Percentiles rank a stretch among this genome's conserved stretches.
Evolutionary conservation across 2,797 vertebrate species (phyloP).

Genomic region (Hapalemur alaotrensis): DNA sequence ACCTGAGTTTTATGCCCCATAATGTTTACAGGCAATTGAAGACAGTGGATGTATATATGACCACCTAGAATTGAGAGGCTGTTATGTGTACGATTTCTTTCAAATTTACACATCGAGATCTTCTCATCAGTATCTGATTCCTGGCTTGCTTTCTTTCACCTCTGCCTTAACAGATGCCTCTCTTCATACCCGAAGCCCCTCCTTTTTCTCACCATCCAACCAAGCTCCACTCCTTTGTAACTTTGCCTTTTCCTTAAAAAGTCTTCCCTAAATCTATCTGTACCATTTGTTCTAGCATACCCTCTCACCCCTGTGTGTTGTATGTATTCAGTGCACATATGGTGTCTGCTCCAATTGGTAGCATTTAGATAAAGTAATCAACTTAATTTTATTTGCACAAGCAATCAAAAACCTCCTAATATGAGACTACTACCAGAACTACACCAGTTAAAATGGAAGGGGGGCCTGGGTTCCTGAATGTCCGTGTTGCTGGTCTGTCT

Average conservation of each 20-base stretch:
- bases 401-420: background rate
- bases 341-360: background rate
- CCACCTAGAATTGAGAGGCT: background rate
- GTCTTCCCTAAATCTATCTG: background rate
- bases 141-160: background rate
- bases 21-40: background rate
- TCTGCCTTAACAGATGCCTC: background rate
- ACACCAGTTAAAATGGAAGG: background rate
- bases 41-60: background rate
- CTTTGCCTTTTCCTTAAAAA: background rate
- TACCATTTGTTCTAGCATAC: background rate
- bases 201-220: background rate
- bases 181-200: background rate
- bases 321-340: background rate
- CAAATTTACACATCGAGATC: background rate
- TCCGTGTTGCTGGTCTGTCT: background rate
- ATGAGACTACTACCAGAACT: background rate
- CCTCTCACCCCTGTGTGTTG: background rate
- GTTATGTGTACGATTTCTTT: background rate
- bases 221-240: background rate
- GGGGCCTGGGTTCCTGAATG: background rate
- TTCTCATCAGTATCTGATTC: background rate
- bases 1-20: background rate
- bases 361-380: constrained; percentile 1
- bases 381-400: background rate